These are phyloP conservation scores for Daboia siamensis DNA, from an alignment of 2,113 vertebrate species.

Conservation along the genomic window DNA sequence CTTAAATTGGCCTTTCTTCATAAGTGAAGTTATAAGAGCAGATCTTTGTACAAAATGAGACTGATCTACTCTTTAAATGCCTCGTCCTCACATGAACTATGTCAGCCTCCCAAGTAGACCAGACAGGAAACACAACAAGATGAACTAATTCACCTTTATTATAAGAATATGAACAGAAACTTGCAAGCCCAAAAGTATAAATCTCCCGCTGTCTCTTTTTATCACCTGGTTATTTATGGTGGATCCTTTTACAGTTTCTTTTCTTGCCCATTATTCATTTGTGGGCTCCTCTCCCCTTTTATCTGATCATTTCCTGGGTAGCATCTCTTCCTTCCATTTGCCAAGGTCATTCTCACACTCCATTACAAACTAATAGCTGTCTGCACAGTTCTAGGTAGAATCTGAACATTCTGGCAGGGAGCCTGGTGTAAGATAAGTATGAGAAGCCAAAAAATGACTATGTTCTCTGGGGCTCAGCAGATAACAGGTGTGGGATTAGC, in stretches of 20 bases:
- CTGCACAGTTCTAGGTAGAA: not conserved
- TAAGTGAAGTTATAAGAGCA: not conserved
- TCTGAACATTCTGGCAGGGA: not conserved
- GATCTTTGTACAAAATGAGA: not conserved
- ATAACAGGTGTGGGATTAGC: slow-evolving; percentile 7
- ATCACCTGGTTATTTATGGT: not conserved
- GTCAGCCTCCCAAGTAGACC: not conserved
- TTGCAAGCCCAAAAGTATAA: not conserved
- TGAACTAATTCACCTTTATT: not conserved
- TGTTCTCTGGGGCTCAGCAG: not conserved
- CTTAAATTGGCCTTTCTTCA: not conserved
- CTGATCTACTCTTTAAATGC: not conserved
- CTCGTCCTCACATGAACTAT: not conserved
- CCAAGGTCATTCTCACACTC: not conserved
- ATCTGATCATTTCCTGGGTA: not conserved
- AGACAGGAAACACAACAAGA: not conserved
- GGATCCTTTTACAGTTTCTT: not conserved
- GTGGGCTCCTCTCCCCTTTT: not conserved
- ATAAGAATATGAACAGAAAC: not conserved
- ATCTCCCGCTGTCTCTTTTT: not conserved
- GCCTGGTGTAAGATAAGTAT: not conserved
- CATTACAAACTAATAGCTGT: not conserved
- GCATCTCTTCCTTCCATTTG: not conserved
- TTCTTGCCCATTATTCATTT: not conserved
- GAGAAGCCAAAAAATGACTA: not conserved